Percentiles rank a stretch among this genome's conserved stretches.
Conservation (phyloP, 2,888 invertebrate species). For the Heteromyza rotundicornis region DNA sequence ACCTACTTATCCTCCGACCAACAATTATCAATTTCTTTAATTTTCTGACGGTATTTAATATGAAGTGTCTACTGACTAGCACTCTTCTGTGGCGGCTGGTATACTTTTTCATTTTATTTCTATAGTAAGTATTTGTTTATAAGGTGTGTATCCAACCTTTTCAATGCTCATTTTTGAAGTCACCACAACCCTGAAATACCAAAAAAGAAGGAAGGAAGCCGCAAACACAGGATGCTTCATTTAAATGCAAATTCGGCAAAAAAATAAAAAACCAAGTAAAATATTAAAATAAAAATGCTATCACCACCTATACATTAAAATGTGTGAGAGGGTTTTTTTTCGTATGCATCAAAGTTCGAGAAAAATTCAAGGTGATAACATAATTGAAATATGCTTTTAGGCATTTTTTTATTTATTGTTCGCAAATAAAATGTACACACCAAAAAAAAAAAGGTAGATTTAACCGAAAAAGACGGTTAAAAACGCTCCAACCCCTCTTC, state of each 20-base stretch:
- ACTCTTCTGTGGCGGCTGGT: slow-evolving; percentile 24
- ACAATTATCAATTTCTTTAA: no score
- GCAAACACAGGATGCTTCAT: slow-evolving; percentile 47
- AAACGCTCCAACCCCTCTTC: no score
- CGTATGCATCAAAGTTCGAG: slow-evolving; percentile 33
- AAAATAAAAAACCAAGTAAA: slow-evolving; percentile 40
- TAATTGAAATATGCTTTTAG: slow-evolving; percentile 61
- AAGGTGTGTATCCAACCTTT: background rate
- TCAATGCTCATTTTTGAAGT: slow-evolving; percentile 45
- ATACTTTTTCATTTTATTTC: slow-evolving; percentile 48
- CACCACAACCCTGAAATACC: slow-evolving; percentile 52
- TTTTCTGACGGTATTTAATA: slow-evolving; percentile 13
- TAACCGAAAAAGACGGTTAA: no score
- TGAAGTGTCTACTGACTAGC: slow-evolving; percentile 38
- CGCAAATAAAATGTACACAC: slow-evolving; percentile 26
- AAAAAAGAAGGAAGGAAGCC: slow-evolving; percentile 10
- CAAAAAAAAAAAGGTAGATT: no score
- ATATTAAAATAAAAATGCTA: slow-evolving; percentile 45
- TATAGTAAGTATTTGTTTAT: background rate
- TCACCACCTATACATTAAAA: background rate
- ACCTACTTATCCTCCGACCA: no score
- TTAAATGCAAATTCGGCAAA: slow-evolving; percentile 57
- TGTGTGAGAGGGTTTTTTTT: background rate
- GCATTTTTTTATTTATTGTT: slow-evolving; percentile 44
- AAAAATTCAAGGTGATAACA: slow-evolving; percentile 60